These are phyloP conservation scores for Erythrocercus mccallii DNA, from an alignment of 2,113 vertebrate genomes.

Conservation along the genomic window DNA sequence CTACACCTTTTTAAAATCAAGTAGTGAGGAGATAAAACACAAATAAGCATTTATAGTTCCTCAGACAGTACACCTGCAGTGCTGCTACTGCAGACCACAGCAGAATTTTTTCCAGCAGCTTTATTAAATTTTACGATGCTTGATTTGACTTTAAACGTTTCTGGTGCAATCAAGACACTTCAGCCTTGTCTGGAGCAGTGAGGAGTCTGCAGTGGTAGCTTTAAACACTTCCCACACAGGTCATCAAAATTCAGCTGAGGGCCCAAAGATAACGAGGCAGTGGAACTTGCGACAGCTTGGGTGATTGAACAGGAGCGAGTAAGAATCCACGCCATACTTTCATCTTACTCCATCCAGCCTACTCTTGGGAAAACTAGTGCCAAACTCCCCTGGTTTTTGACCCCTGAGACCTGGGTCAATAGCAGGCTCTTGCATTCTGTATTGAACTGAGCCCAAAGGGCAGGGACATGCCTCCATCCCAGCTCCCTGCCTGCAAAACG, in stretches of 20 bases:
- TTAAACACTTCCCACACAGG: not conserved
- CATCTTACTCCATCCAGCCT: not conserved
- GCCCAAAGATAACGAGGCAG: not conserved
- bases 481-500: not conserved
- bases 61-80: not conserved
- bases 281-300: rapidly evolving
- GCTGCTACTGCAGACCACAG: not conserved
- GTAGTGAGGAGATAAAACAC: not conserved
- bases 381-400: not conserved
- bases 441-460: not conserved
- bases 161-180: not conserved
- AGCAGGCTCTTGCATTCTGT: not conserved
- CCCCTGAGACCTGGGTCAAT: not conserved
- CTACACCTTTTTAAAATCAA: not conserved
- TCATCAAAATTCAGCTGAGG: not conserved
- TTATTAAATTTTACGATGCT: not conserved
- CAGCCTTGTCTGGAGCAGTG: not conserved
- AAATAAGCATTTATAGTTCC: not conserved
- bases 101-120: not conserved
- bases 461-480: not conserved
- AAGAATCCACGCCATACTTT: not conserved
- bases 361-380: not conserved
- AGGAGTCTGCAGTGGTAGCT: not conserved
- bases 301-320: not conserved
- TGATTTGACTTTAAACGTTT: not conserved